These are phyloP conservation scores for Pelochelys cantorii DNA, from an alignment of 2,797 vertebrate genomes.

Conservation along the genomic window DNA sequence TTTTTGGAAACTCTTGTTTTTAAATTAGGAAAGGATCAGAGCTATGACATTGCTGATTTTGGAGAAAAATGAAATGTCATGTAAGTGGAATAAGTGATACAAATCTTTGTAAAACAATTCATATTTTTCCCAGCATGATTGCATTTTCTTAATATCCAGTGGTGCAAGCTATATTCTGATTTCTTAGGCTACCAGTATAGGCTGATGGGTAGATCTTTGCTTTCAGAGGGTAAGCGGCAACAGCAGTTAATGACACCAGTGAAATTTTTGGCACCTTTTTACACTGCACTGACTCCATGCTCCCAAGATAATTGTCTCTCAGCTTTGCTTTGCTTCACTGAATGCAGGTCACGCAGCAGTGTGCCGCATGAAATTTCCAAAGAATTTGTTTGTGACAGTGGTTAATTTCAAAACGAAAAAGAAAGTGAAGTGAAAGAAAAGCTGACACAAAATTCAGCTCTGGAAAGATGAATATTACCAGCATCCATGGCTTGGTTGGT, in stretches of 20 bases:
- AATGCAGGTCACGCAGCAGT: slow-evolving; percentile 11
- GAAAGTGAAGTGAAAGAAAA: neutral
- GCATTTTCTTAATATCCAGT: slow-evolving; percentile 63
- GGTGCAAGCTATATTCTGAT: slow-evolving; percentile 39
- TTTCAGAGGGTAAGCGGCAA: slow-evolving; percentile 2
- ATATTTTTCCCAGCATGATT: slow-evolving; percentile 49
- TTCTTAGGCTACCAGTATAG: neutral
- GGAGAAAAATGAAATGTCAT: slow-evolving; percentile 75
- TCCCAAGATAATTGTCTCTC: slow-evolving; percentile 50
- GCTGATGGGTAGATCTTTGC: slow-evolving; percentile 7
- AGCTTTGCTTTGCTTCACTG: slow-evolving; percentile 18
- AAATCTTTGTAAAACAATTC: slow-evolving; percentile 59
- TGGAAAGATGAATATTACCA: rapidly evolving
- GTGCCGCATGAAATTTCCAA: slow-evolving; percentile 28
- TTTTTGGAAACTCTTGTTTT: slow-evolving; percentile 59
- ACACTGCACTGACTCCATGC: neutral
- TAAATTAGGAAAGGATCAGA: slow-evolving; percentile 75
- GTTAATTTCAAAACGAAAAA: neutral
- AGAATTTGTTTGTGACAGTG: neutral
- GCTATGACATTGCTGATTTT: slow-evolving; percentile 31
- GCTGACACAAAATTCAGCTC: neutral
- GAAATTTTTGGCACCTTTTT: slow-evolving; percentile 47
- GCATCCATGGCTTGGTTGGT: neutral
- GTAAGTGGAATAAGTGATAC: slow-evolving; percentile 61
- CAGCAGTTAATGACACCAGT: slow-evolving; percentile 40